Evolutionary conservation across 2,888 invertebrate genomes (phyloP), one percentile per base, ranked within the genome.

Genomic region (Cataglyphis altisquamis): DNA sequence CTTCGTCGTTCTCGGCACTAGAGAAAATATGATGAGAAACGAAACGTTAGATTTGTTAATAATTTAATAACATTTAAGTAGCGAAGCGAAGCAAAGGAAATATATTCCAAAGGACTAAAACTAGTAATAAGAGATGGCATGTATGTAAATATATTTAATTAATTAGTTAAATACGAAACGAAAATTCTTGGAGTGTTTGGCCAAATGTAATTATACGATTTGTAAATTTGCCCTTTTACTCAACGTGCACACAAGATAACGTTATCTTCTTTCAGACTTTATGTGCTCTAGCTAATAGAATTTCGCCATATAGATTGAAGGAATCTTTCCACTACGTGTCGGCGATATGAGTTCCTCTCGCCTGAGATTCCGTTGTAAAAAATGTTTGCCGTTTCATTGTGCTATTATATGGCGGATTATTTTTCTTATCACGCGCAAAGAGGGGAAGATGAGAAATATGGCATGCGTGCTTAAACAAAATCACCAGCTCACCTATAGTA

Each of bases 381-480:
- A 80, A 80, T 84, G 84, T 74, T 45, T 48, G 45, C 57, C 39
- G 48, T 48, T 66, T 68, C 70, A 39, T 60, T 68, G 70, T 45
- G 75, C 84, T 62, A 84, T 80, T 87, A 83, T 82, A 88, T 87
- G 80, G 66, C 45, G 36, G 84, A 86, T 83, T 87, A 83, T 87
- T 87, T 88, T 86, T 75, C 72, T 29, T 55, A 80, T 4, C 48
- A 36, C 45, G 62, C 74, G n/a, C 41, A 21, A 52, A 25, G 12
- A 55, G 75, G 55, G 73, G 36, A 70, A 48, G 45, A 80, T 80
- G 78, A 80, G 60, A 80, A 52, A 78, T 80, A 81, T 72, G 77
- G 66, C 60, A 88, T 74, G 86, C 89, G 84, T 89, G 89, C 80
- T 70, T 36, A 63, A 78, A 86, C 81, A 89, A 88, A 88, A 89